A percentile compares a stretch with the other conserved stretches of the same genome.
These are phyloP conservation scores for Craseonycteris thonglongyai DNA, from an alignment of 2,113 vertebrate species.

Conservation along the genomic window DNA sequence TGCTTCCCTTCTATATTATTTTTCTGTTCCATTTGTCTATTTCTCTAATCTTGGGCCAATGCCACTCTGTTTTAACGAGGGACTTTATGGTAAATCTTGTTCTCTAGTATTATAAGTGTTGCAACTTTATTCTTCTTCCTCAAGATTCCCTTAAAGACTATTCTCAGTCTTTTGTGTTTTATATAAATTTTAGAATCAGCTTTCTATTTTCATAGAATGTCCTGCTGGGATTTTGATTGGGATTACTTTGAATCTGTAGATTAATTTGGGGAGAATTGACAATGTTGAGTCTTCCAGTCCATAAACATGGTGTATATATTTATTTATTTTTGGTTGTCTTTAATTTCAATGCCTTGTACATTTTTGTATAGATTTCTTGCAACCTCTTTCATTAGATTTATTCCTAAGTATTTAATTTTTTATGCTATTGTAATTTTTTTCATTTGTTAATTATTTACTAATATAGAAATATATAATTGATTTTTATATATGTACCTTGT, in stretches of 20 bases:
- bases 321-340: background rate
- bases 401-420: background rate
- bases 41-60: background rate
- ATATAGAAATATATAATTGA: background rate
- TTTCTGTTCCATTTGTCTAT: background rate
- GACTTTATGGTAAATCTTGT: background rate
- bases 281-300: too few species aligned
- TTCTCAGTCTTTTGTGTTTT: too few species aligned
- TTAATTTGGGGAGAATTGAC: too few species aligned
- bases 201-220: too few species aligned
- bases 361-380: background rate
- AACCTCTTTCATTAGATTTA: background rate
- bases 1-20: background rate
- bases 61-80: background rate
- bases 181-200: too few species aligned
- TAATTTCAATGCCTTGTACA: background rate
- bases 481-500: background rate
- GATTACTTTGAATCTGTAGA: too few species aligned
- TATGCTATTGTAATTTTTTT: background rate
- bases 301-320: background rate
- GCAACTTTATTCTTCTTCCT: background rate
- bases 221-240: too few species aligned
- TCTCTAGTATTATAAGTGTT: background rate
- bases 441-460: background rate
- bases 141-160: too few species aligned